A percentile compares a stretch with the other conserved stretches of the same genome.
These are phyloP conservation scores for Harpagifer antarcticus DNA, from an alignment of 2,797 vertebrate species.

Conservation along the genomic window DNA sequence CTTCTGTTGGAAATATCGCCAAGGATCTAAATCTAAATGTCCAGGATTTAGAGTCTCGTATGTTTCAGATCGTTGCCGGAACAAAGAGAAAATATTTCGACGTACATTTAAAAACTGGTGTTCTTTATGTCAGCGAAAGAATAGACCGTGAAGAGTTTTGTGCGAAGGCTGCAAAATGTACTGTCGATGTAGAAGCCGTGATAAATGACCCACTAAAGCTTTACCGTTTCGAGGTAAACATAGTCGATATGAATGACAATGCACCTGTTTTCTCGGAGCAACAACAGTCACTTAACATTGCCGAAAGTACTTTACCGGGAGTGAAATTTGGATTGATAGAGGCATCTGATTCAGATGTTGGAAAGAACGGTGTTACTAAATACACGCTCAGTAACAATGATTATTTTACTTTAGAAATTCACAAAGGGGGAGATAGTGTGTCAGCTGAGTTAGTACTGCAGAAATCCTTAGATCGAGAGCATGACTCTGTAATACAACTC, in stretches of 20 bases:
- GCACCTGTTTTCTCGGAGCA: constrained; percentile 51
- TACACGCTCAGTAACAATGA: constrained; percentile 69
- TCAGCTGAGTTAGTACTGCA: constrained; percentile 73
- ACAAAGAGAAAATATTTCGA: constrained; percentile 72
- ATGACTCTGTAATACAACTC: constrained; percentile 57
- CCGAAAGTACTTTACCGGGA: constrained; percentile 56
- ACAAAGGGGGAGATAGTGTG: constrained; percentile 55
- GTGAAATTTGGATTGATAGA: constrained; percentile 45
- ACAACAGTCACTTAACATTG: constrained; percentile 41
- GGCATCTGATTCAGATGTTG: constrained; percentile 61
- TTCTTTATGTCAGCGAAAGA: constrained; percentile 67
- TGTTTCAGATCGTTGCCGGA: constrained; percentile 71
- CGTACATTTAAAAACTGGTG: constrained; percentile 71
- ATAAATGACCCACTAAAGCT: constrained; percentile 68
- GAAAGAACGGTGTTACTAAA: constrained; percentile 48
- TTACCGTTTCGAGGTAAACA: constrained; percentile 59
- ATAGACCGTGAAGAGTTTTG: constrained; percentile 78
- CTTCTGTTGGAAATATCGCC: constrained; percentile 76
- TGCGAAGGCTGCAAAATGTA: constrained; percentile 54
- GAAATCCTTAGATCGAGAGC: constrained; percentile 73
- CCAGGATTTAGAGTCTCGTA: constrained; percentile 47
- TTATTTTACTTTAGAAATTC: constrained; percentile 64
- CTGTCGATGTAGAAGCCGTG: constrained; percentile 64
- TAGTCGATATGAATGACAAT: constrained; percentile 75
- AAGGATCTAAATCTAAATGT: constrained; percentile 74